These are phyloP conservation scores for Neodiprion virginianus DNA, from an alignment of 1,140 invertebrate species.

Conservation along the genomic window DNA sequence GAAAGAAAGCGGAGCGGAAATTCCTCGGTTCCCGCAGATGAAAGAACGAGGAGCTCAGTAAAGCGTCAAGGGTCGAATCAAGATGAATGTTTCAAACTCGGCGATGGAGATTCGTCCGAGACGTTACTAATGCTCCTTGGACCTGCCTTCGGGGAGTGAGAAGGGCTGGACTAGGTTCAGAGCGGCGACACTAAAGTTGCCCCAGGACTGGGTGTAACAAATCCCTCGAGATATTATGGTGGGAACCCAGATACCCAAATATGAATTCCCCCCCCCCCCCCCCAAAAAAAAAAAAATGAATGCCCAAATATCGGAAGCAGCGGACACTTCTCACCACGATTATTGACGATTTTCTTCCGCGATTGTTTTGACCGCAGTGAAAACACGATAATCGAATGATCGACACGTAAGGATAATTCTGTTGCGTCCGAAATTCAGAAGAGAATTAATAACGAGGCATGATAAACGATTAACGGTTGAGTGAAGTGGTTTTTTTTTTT, in stretches of 20 bases:
- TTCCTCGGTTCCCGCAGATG: no score
- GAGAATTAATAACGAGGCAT: no score
- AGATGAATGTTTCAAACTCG: slow-evolving; percentile 2
- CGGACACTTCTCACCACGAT: neutral
- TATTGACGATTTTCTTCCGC: no score
- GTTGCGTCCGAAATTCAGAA: no score
- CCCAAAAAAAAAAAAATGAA: neutral
- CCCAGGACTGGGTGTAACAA: neutral
- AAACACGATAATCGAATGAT: no score
- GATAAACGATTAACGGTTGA: no score
- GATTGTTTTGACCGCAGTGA: no score
- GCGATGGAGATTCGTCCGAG: neutral
- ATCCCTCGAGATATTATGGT: neutral
- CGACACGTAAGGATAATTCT: no score
- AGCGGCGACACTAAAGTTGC: neutral
- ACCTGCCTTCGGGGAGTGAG: neutral
- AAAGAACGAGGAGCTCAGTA: neutral
- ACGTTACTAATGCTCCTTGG: neutral
- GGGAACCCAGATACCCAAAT: neutral
- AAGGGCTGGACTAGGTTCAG: neutral
- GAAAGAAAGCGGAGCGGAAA: no score
- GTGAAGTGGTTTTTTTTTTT: no score
- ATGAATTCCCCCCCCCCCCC: no score
- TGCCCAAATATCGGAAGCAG: neutral
- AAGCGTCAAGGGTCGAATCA: neutral